Conservation (phyloP, 2,797 vertebrate species). For the Onychomys arenicola region DNA sequence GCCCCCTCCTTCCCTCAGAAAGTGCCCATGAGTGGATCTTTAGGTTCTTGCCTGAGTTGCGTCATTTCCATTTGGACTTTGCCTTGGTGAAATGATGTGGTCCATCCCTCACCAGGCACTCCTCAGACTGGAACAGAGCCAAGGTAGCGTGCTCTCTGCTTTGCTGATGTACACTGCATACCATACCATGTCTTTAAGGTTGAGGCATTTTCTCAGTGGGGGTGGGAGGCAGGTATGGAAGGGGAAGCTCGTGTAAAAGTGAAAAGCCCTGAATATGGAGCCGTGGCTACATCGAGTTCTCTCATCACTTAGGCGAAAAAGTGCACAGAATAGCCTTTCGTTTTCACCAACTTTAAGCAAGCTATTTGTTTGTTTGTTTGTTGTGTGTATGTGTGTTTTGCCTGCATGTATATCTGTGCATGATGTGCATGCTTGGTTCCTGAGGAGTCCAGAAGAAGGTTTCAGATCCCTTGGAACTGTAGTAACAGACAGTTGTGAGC, state of each 20-base stretch:
- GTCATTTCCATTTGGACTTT: conserved; percentile 82
- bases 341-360: neutral
- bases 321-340: neutral
- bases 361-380: neutral
- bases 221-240: neutral
- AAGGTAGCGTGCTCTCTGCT: neutral
- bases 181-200: conserved; percentile 19
- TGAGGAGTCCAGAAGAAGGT: neutral
- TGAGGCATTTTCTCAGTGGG: neutral
- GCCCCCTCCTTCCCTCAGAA: conserved; percentile 81
- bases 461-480: neutral
- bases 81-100: conserved; percentile 79
- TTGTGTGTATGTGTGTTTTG: neutral
- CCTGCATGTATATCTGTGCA: neutral
- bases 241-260: neutral
- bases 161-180: neutral
- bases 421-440: neutral
- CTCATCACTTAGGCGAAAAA: neutral
- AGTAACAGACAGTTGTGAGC: neutral
- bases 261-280: neutral
- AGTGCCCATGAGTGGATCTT: conserved; percentile 71
- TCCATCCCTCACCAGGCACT: conserved; percentile 73
- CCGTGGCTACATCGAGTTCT: conserved; percentile 28
- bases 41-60: conserved; percentile 76
- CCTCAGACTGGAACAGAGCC: conserved; percentile 67